phyloP scores from a whole-genome alignment of 2,113 vertebrate species.

The Emydura subglobosa region DNA sequence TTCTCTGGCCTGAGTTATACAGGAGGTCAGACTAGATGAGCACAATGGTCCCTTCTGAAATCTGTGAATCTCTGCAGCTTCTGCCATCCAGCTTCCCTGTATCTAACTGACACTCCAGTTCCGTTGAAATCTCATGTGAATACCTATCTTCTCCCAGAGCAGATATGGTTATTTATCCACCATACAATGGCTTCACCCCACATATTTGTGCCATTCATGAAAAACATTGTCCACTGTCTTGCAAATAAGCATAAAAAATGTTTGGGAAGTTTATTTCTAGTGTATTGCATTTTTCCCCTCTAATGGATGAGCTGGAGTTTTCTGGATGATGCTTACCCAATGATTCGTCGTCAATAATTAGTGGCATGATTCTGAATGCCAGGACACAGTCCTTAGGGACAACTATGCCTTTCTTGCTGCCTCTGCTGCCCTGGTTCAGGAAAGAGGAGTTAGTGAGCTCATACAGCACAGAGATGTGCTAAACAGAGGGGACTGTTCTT shows the following conservation, averaged over 20 bases:
- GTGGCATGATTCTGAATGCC: conserved; percentile 66
- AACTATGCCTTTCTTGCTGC: conserved; percentile 37
- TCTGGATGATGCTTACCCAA: conserved; percentile 69
- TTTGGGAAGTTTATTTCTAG: neutral
- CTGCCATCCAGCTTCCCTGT: neutral
- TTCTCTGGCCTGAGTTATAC: too few species aligned
- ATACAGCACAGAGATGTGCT: rapidly evolving
- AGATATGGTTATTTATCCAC: rapidly evolving
- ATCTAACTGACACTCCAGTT: neutral
- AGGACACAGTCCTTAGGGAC: conserved; percentile 78
- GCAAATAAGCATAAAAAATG: too few species aligned
- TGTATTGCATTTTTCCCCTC: rapidly evolving
- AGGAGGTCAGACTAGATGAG: too few species aligned
- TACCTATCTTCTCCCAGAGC: neutral
- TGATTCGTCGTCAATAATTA: neutral
- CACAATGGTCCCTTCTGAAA: too few species aligned
- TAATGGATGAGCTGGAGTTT: rapidly evolving
- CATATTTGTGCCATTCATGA: too few species aligned
- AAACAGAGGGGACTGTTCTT: neutral
- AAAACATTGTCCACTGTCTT: too few species aligned
- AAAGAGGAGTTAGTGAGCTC: neutral
- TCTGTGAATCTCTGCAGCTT: too few species aligned
- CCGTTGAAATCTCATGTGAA: neutral
- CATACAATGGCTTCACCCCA: too few species aligned
- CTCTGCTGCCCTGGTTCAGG: conserved; percentile 43